A percentile compares a stretch with the other conserved stretches of the same genome.
Conservation (phyloP, 2,797 vertebrate species). For the Calcarius lapponicus region DNA sequence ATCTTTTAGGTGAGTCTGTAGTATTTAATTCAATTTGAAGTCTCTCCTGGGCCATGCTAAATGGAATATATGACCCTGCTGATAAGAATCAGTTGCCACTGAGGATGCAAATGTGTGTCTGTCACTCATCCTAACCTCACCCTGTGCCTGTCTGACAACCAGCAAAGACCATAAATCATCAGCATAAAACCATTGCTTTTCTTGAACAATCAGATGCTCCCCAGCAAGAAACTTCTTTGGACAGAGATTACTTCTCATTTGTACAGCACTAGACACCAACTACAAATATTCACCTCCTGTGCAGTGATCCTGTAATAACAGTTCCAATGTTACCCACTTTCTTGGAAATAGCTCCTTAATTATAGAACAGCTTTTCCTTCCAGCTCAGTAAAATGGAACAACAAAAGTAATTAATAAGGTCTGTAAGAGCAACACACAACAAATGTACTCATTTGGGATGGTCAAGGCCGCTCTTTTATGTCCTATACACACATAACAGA, state of each 20-base stretch:
- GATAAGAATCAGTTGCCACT: background rate
- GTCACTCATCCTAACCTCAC: background rate
- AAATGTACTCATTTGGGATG: background rate
- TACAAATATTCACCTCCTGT: background rate
- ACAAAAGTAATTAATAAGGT: background rate
- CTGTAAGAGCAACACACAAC: background rate
- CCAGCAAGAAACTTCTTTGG: background rate
- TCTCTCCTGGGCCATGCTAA: background rate
- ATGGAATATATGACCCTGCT: background rate
- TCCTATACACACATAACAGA: background rate
- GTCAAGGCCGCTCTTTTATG: background rate
- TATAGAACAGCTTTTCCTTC: background rate
- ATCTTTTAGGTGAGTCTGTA: background rate
- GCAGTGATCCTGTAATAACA: background rate
- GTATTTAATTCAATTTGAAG: background rate
- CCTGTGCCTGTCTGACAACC: background rate
- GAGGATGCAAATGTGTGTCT: background rate
- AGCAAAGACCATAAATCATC: background rate
- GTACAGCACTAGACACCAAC: background rate
- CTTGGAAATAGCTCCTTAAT: background rate
- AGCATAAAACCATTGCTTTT: background rate
- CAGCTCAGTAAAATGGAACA: background rate
- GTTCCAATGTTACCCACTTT: background rate
- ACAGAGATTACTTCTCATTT: background rate
- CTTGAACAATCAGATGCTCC: background rate